Percentiles rank a stretch among this genome's conserved stretches.
Evolutionary conservation across 2,113 vertebrate species (phyloP).

Genomic region (Steatornis caripensis): DNA sequence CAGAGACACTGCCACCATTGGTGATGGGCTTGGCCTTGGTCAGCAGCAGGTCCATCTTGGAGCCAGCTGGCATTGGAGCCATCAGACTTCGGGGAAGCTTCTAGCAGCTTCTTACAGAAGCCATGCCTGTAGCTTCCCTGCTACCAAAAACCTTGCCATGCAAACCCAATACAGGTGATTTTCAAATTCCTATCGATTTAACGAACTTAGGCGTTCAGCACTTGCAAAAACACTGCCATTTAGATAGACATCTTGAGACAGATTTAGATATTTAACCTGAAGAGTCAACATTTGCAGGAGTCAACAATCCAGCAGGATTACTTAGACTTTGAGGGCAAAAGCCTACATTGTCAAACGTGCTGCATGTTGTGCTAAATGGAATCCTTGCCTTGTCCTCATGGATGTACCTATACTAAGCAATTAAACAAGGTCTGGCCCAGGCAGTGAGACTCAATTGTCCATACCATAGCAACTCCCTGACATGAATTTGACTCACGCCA

Average conservation of each 20-base stretch:
- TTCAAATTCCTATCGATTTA: conserved; percentile 8
- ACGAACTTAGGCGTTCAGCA: not conserved
- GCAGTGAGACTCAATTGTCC: not conserved
- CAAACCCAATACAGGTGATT: not conserved
- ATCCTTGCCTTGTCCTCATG: not conserved
- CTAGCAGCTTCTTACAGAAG: too few species aligned
- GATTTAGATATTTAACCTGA: not conserved
- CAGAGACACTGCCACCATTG: too few species aligned
- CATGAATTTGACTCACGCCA: not conserved
- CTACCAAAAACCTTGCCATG: too few species aligned
- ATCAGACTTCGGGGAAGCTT: too few species aligned
- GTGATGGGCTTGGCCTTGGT: too few species aligned
- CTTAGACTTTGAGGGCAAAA: not conserved
- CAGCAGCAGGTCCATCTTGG: too few species aligned
- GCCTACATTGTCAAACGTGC: not conserved
- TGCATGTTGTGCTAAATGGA: not conserved
- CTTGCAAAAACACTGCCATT: not conserved
- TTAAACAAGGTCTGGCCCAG: not conserved
- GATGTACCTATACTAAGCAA: not conserved
- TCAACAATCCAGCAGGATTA: not conserved
- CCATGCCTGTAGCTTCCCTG: too few species aligned
- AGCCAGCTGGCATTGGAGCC: too few species aligned
- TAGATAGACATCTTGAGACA: not conserved
- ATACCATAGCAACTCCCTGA: not conserved
- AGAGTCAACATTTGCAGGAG: conserved; percentile 34